Percentiles rank a stretch among this genome's conserved stretches.
Evolutionary conservation across 2,888 invertebrate species (phyloP).

Genomic region (Limnephilus rhombicus): DNA sequence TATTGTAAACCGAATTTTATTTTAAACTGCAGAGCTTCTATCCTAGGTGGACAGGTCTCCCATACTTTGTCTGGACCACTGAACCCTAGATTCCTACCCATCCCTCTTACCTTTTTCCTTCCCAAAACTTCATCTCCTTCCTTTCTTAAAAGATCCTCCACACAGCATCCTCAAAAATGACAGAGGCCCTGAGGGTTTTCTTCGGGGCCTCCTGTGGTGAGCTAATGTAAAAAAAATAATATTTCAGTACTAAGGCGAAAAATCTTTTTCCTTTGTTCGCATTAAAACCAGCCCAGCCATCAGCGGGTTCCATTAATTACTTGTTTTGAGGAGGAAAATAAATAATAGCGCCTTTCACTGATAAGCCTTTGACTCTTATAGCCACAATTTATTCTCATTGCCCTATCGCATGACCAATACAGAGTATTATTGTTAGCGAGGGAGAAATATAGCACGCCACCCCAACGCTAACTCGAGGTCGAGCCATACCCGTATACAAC

Average conservation of each 20-base stretch:
- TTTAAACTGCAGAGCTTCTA: too few species aligned
- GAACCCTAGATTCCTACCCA: too few species aligned
- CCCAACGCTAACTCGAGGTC: neutral
- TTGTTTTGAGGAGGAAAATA: conserved; percentile 5
- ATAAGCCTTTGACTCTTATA: conserved; percentile 14
- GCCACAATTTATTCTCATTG: conserved; percentile 24
- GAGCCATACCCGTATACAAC: neutral
- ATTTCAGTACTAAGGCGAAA: neutral
- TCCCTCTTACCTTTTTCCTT: too few species aligned
- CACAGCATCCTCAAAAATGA: too few species aligned
- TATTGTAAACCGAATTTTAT: too few species aligned
- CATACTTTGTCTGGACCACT: too few species aligned
- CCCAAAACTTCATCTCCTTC: too few species aligned
- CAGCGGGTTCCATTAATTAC: neutral
- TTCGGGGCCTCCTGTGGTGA: too few species aligned
- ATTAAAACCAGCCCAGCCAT: neutral
- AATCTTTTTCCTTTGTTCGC: neutral
- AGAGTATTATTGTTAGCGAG: neutral
- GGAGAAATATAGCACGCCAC: neutral
- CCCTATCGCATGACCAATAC: conserved; percentile 30
- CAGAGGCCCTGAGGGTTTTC: too few species aligned
- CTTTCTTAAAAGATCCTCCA: too few species aligned
- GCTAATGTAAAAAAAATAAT: too few species aligned
- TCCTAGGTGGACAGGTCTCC: too few species aligned
- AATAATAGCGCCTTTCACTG: conserved; percentile 35